Evolutionary conservation across 2,113 vertebrate genomes (phyloP).

Genomic region (Urocynchramus pylzowi): DNA sequence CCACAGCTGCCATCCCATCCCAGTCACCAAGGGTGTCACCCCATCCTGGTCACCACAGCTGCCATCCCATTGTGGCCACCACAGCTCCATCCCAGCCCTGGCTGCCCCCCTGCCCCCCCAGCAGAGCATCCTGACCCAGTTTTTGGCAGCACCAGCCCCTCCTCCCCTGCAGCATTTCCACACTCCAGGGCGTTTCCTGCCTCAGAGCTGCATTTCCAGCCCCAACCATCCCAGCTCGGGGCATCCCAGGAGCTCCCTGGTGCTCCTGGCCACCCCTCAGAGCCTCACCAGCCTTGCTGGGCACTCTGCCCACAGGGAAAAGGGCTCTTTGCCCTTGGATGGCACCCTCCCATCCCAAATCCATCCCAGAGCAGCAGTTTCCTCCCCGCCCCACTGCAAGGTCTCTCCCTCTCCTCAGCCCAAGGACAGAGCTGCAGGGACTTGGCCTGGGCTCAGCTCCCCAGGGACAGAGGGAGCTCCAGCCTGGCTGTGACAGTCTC

Average conservation of each 20-base stretch:
- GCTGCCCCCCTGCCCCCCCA: background rate
- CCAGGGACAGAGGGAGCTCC: background rate
- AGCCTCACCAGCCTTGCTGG: background rate
- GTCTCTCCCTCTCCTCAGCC: background rate
- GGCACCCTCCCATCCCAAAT: background rate
- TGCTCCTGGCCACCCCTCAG: background rate
- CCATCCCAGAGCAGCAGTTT: background rate
- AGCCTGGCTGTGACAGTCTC: background rate
- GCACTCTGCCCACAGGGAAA: background rate
- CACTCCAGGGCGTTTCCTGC: background rate
- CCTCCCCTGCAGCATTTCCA: background rate
- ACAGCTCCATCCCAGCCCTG: background rate
- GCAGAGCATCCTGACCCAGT: background rate
- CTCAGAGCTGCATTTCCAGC: background rate
- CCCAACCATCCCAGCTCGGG: background rate
- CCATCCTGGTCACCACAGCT: background rate
- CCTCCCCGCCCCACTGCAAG: background rate
- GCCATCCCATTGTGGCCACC: background rate
- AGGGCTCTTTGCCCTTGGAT: background rate
- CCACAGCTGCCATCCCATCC: background rate
- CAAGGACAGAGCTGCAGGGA: background rate
- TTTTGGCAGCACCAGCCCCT: background rate
- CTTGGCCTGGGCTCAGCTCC: background rate
- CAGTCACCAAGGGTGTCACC: fast-evolving
- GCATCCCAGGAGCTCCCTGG: background rate